Evolutionary conservation across 2,888 invertebrate species (phyloP).

Genomic region (Thalpophila matura): DNA sequence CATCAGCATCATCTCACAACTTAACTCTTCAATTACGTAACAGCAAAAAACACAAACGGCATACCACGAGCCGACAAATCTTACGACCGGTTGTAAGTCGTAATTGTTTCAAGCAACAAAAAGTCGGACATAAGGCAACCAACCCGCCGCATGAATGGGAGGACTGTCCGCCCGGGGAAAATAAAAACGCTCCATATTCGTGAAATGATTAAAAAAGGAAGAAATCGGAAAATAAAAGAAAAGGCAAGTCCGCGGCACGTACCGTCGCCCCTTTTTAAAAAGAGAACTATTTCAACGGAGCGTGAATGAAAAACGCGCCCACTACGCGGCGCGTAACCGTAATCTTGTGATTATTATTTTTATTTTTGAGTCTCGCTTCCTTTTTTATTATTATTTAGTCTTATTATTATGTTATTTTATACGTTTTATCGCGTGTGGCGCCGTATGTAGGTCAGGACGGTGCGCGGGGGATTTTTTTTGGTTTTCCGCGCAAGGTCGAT

Average conservation of each 20-base stretch:
- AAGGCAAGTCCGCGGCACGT: slow-evolving; percentile 86
- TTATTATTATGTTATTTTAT: slow-evolving; percentile 86
- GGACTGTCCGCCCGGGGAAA: slow-evolving; percentile 81
- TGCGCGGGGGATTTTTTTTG: slow-evolving; percentile 80
- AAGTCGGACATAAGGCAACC: slow-evolving; percentile 65
- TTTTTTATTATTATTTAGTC: slow-evolving; percentile 85
- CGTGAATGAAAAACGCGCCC: slow-evolving; percentile 89
- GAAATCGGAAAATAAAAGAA: slow-evolving; percentile 82
- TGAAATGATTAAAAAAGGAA: slow-evolving; percentile 90
- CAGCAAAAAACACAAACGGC: slow-evolving; percentile 74
- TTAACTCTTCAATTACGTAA: slow-evolving; percentile 60
- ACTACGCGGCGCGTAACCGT: slow-evolving; percentile 82
- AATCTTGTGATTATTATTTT: slow-evolving; percentile 89
- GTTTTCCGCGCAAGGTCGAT: slow-evolving; percentile 86
- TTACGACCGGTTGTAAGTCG: slow-evolving; percentile 74
- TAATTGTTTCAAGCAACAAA: slow-evolving; percentile 84
- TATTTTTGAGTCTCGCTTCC: slow-evolving; percentile 81
- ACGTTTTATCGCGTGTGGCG: slow-evolving; percentile 81
- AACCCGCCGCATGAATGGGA: slow-evolving; percentile 79
- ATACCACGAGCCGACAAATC: slow-evolving; percentile 63
- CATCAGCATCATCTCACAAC: slow-evolving; percentile 56
- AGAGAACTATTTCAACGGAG: slow-evolving; percentile 88
- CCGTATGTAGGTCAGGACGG: slow-evolving; percentile 89
- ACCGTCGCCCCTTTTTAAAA: slow-evolving; percentile 85
- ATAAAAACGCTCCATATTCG: slow-evolving; percentile 90